Evolutionary conservation across 2,113 vertebrate species (phyloP), one percentile per base, ranked within the genome.

Genomic region (Australoheros scitulus): DNA sequence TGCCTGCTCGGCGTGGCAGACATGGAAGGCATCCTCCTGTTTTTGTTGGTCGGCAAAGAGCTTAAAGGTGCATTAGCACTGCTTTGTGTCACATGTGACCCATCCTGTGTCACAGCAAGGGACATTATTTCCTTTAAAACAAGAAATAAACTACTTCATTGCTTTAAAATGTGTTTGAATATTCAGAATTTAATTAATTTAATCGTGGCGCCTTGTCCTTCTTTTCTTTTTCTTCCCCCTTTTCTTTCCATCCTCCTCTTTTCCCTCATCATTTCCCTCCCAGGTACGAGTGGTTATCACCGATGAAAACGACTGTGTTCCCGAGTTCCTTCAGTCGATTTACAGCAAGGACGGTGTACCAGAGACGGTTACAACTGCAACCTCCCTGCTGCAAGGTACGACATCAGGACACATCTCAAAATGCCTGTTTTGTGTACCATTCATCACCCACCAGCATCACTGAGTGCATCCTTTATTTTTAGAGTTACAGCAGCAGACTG

Each of bases 241-340:
- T 20, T 1, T 79, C 17, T 75, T 47, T 78, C 5, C 2, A 47
- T 18, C 58, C 34, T 13, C n/a, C 34, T 18, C 20, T 79, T n/a
- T 24, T 26, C 47, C 52, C 34, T 13, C n/a, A 29, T 18, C 20
- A 77, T n/a, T 24, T 26, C 47, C 68, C 47, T 43, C 38, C 47
- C 88, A 97, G 97, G 96, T 97, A 32, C 94, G 96, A 75, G 95
- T 97, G 88, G 92, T 96, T 70, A 97, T 97, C 81, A 95, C 93
- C 24, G 97, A 98, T 65, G 96, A 97, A 87, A 97, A 97, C 38
- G 96, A 97, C 91, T 98, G 96, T 38, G 93, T 96, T 58, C 96
- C 96, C 0, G 96, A 97, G 93, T 98, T 98, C 92, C 94, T 96
- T 78, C 97, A 97, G 93, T 96, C 95, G 2, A 97, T 98, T 88